phyloP scores from a whole-genome alignment of 2,797 vertebrate genomes.

The Xiphorhynchus erythropygius region DNA sequence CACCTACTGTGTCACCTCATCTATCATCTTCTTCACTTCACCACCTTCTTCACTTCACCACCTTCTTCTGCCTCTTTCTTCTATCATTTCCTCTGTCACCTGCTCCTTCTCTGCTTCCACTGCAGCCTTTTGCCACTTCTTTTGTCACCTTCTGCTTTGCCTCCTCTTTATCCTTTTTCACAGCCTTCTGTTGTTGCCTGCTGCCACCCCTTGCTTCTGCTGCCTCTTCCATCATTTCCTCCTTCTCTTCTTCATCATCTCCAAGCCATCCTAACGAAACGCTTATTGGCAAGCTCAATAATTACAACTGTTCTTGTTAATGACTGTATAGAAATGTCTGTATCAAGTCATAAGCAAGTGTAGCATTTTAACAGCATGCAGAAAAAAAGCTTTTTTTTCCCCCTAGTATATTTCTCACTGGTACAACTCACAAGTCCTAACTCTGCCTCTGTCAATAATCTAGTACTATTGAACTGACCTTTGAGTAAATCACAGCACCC shows the following conservation, averaged over 20 bases:
- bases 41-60: neutral
- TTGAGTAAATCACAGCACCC: neutral
- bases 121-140: neutral
- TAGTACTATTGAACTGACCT: neutral
- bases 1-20: neutral
- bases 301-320: neutral
- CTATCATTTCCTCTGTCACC: neutral
- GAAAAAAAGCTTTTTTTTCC: neutral
- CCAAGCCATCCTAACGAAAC: neutral
- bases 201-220: neutral
- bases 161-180: neutral
- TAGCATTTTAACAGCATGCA: neutral
- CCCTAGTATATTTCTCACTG: neutral
- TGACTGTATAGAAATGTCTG: neutral
- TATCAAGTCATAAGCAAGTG: neutral
- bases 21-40: neutral
- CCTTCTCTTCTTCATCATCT: neutral
- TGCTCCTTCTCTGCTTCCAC: neutral
- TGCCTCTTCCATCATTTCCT: neutral
- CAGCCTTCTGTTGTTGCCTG: neutral
- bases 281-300: neutral
- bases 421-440: neutral
- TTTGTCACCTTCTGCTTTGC: neutral
- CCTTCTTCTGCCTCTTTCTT: neutral
- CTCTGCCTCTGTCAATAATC: neutral